Conservation (phyloP, 2,888 invertebrate genomes). For the Agriopis marginaria region DNA sequence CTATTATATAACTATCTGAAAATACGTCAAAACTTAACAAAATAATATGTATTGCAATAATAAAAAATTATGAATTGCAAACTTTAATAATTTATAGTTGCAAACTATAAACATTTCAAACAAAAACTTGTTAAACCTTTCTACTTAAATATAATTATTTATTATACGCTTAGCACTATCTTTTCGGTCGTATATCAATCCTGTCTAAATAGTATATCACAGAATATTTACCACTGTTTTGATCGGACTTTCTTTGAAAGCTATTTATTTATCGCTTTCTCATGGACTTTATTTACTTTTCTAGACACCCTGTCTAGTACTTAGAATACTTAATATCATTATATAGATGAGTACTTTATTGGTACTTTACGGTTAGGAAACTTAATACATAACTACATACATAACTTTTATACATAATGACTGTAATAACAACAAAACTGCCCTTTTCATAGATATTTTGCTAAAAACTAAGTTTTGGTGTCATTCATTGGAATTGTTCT, state of each 20-base stretch:
- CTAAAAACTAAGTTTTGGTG: too few relatives aligned
- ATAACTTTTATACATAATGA: too few relatives aligned
- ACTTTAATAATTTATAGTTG: too few relatives aligned
- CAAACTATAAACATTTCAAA: not conserved
- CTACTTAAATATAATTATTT: not conserved
- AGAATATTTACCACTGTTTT: conserved; percentile 53
- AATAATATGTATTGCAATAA: too few relatives aligned
- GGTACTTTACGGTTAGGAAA: too few relatives aligned
- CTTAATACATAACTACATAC: too few relatives aligned
- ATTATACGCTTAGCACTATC: conserved; percentile 52
- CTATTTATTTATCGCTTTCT: conserved; percentile 78
- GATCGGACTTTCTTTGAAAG: conserved; percentile 69
- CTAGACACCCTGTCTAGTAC: conserved; percentile 60
- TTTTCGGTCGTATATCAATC: conserved; percentile 62
- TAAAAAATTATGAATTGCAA: too few relatives aligned
- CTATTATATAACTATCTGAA: too few relatives aligned
- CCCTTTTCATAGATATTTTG: too few relatives aligned
- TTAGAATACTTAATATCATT: conserved; percentile 52
- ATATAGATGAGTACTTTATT: conserved; percentile 24
- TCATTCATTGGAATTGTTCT: too few relatives aligned
- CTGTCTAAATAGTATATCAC: conserved; percentile 53
- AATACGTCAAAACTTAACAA: too few relatives aligned
- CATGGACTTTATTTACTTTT: conserved; percentile 85
- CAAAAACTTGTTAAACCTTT: not conserved
- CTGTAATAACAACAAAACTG: too few relatives aligned